These are phyloP conservation scores for Aleadryas rufinucha DNA, from an alignment of 2,113 vertebrate species.

Conservation along the genomic window DNA sequence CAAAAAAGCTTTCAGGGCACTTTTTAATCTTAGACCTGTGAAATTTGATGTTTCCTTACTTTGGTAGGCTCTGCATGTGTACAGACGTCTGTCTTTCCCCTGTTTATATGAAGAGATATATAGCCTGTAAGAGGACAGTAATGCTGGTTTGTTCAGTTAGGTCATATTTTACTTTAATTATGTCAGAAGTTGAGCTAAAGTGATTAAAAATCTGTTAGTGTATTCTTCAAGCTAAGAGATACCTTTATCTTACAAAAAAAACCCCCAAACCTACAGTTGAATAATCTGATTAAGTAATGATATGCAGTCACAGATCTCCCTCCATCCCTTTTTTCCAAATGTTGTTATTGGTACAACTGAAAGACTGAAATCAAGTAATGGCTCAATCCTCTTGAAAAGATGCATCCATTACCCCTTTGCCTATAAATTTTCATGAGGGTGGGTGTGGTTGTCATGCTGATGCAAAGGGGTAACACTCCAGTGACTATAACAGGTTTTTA, in stretches of 20 bases:
- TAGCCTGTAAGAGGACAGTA: not conserved
- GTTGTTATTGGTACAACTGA: not conserved
- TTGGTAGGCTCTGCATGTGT: not conserved
- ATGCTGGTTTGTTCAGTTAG: not conserved
- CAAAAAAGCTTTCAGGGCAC: not conserved
- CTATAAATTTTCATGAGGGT: not conserved
- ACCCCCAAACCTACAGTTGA: not conserved
- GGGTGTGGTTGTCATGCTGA: not conserved
- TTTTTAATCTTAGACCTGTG: not conserved
- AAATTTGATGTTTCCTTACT: not conserved
- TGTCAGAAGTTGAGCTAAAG: not conserved
- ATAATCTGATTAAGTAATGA: not conserved
- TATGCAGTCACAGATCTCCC: not conserved
- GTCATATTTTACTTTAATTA: not conserved
- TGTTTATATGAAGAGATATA: not conserved
- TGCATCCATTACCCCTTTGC: not conserved
- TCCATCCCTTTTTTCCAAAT: rapidly evolving
- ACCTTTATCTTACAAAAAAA: not conserved
- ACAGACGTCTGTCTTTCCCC: not conserved
- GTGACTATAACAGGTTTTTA: not conserved
- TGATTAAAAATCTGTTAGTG: not conserved
- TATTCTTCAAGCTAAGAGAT: not conserved
- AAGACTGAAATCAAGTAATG: not conserved
- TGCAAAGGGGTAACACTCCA: rapidly evolving
- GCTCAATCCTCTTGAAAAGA: not conserved